Evolutionary conservation across 1,140 invertebrate genomes (phyloP).

Genomic region (Zaprionus gabonicus): DNA sequence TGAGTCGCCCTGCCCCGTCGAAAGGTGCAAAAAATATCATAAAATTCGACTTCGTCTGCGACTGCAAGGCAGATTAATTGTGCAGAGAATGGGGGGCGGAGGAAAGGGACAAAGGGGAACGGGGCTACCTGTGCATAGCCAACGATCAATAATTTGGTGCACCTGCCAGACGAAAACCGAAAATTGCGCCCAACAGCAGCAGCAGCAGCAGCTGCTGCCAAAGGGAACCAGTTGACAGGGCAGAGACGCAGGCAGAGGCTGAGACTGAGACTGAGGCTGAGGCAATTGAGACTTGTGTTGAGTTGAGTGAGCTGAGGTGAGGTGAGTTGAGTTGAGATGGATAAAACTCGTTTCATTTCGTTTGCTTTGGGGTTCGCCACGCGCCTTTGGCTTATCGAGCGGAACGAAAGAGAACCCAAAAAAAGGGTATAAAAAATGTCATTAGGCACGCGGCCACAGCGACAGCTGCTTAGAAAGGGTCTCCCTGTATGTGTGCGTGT

Average conservation of each 20-base stretch:
- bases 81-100: background rate
- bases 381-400: constrained; percentile 51
- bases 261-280: background rate
- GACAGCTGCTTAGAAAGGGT: constrained; percentile 8
- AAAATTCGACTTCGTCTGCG: constrained; percentile 36
- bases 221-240: constrained; percentile 26
- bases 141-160: constrained; percentile 76
- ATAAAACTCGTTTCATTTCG: constrained; percentile 62
- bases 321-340: background rate
- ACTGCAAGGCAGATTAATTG: background rate
- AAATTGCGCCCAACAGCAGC: constrained; percentile 60
- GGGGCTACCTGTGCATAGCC: constrained; percentile 45
- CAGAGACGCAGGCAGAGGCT: constrained; percentile 11
- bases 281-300: constrained; percentile 6
- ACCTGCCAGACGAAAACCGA: constrained; percentile 71
- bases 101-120: background rate
- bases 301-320: constrained; percentile 13
- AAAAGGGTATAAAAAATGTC: constrained; percentile 18
- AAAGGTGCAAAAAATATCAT: constrained; percentile 76
- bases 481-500: background rate
- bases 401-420: constrained; percentile 10
- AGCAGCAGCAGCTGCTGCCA: constrained; percentile 42
- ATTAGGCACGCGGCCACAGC: constrained; percentile 68
- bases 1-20: constrained; percentile 43
- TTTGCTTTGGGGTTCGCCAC: constrained; percentile 45